These are phyloP conservation scores for Isichthys henryi DNA, from an alignment of 2,113 vertebrate species.

Conservation along the genomic window DNA sequence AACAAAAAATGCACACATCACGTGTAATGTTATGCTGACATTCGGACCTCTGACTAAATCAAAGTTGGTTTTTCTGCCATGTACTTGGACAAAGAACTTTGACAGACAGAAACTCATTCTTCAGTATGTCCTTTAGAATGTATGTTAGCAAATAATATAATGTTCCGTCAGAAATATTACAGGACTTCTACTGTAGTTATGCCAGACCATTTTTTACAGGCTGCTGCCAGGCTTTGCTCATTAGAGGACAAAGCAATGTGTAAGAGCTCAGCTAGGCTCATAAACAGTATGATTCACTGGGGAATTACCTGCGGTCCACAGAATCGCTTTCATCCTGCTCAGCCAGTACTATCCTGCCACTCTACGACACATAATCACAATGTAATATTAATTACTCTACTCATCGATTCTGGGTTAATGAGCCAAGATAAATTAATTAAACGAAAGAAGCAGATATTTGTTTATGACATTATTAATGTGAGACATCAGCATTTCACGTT, in stretches of 20 bases:
- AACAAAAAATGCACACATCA: neutral
- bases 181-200: neutral
- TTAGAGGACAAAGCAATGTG: neutral
- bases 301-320: neutral
- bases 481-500: neutral
- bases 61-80: neutral
- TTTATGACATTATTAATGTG: neutral
- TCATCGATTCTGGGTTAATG: conserved; percentile 9
- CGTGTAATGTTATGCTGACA: neutral
- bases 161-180: neutral
- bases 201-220: neutral
- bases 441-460: neutral
- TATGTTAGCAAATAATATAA: neutral
- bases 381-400: neutral
- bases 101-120: neutral
- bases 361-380: neutral
- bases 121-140: neutral
- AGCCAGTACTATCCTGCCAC: neutral
- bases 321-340: neutral
- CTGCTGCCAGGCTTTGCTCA: neutral
- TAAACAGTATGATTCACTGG: neutral
- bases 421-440: neutral
- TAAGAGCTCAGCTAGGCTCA: neutral
- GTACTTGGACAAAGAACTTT: neutral
- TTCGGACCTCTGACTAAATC: neutral